Conservation (phyloP, 1,140 invertebrate species). For the Achroia grisella region DNA sequence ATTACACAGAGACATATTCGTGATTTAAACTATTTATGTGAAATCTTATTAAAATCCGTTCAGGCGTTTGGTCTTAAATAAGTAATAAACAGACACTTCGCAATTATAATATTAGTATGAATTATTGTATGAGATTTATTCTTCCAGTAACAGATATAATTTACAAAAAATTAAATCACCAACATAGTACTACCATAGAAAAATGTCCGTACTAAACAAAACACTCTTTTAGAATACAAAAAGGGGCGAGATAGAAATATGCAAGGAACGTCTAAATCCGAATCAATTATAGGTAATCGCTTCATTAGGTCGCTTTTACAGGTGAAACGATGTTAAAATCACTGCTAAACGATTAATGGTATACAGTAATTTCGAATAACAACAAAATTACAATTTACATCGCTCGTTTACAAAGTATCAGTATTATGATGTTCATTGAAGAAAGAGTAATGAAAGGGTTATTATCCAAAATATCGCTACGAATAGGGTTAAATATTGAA, state of each 20-base stretch:
- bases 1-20: no score
- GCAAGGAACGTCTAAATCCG: background rate
- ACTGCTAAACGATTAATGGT: constrained; percentile 13
- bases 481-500: constrained; percentile 4
- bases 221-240: constrained; percentile 43
- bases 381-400: constrained; percentile 1
- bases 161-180: no score
- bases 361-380: constrained; percentile 1
- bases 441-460: background rate
- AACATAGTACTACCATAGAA: no score
- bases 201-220: constrained; percentile 8
- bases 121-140: no score
- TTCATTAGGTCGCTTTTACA: constrained; percentile 17
- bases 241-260: constrained; percentile 18
- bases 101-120: no score
- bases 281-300: constrained; percentile 19
- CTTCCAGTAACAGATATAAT: no score
- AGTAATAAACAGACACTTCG: no score
- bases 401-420: background rate
- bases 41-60: no score
- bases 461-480: constrained; percentile 1
- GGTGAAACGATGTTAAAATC: constrained; percentile 21
- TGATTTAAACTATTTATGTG: no score
- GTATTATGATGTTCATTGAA: background rate
- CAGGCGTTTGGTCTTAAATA: no score